Evolutionary conservation across 2,888 invertebrate genomes (phyloP), one percentile per base, ranked within the genome.

Genomic region (Chymomyza procnemis): DNA sequence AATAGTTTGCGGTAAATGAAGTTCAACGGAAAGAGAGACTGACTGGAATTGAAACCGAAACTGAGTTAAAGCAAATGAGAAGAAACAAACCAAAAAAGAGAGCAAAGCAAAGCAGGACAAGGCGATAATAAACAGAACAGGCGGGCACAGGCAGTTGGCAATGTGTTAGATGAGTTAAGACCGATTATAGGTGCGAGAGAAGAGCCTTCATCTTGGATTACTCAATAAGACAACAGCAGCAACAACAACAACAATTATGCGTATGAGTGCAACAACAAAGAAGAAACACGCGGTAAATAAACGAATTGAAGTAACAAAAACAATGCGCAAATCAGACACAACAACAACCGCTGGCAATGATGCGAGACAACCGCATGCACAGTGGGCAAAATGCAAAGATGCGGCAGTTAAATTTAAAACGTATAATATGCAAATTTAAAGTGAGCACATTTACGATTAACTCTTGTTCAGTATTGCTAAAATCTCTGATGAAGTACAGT

Each of bases 341-440:
- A 74, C 52, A 68, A 74, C 67, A 76, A 77, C 77, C 74, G 74
- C 74, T 77, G 77, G 77, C 77, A 76, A 76, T 76, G 78, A 77
- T 66, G 61, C 61, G 56, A 72, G 66, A 64, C 56, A 58, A 34
- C 62, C 14, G 34, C 22, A 21, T 9, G 54, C 52, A 16, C 12
- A 61, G 30, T 14, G 22, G 22, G 48, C 26, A 41, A 18, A 54
- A 14, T n/a, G n/a, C n/a, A 19, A 21, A 54, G 52, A 41, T 18
- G n/a, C 22, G 50, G 2, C 61, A 50, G n/a, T 34, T 47, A 18
- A 16, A 22, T 48, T 9, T 21, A 21, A 60, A n/a, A n/a, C n/a
- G n/a, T n/a, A 34, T 52, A 34, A 52, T n/a, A 26, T 26, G 6
- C n/a, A 26, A 26, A 26, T 26, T 26, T 26, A 26, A 26, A 1